Evolutionary conservation across 2,113 vertebrate genomes (phyloP), one percentile per base, ranked within the genome.

Genomic region (Platichthys stellatus): DNA sequence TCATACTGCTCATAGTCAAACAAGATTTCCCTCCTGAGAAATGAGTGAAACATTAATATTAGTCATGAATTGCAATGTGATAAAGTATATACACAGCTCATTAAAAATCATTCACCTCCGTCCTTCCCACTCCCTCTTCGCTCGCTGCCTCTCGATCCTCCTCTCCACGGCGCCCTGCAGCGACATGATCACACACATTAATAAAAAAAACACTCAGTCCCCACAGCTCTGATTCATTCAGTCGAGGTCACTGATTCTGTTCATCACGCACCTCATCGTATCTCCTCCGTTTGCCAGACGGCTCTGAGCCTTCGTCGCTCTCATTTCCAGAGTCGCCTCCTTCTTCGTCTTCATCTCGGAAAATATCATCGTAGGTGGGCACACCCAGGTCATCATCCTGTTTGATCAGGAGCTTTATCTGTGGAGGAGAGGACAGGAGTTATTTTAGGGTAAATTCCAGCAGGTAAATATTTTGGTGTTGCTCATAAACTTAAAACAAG

Each of bases 1-100:
- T 99, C 98, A 61, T 97, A 99, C 66, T 99, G 98, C 67, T 99
- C 97, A 0, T 99, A 99, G 88, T 99, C 98, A 90, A 99, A 98
- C 74, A 99, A 92, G 90, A 99, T 97, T 90, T 99, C 98, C 84
- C 91, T 94, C 82, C 98, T 99, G 86, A 62, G 91, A 92, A 49
- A n/a, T 24, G 0, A 80, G 15, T 23, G 5, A 74, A 76, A 90
- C 5, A 17, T 78, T 3, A 62, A 15, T 6, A 11, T 75, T 0
- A 28, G 3, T 65, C 1, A n/a, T 2, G 20, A 54, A 54, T 61
- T 12, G 64, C n/a, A n/a, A 2, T 54, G 20, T 13, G 11, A 24
- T 8, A 21, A 24, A 13, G 8, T 57, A 11, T 12, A 15, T 12
- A 17, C 1, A 15, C 4, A 13, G 0, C 10, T 57, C 54, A 23